These are phyloP conservation scores for Microcebus ravelobensis DNA, from an alignment of 2,113 vertebrate species.

Conservation along the genomic window DNA sequence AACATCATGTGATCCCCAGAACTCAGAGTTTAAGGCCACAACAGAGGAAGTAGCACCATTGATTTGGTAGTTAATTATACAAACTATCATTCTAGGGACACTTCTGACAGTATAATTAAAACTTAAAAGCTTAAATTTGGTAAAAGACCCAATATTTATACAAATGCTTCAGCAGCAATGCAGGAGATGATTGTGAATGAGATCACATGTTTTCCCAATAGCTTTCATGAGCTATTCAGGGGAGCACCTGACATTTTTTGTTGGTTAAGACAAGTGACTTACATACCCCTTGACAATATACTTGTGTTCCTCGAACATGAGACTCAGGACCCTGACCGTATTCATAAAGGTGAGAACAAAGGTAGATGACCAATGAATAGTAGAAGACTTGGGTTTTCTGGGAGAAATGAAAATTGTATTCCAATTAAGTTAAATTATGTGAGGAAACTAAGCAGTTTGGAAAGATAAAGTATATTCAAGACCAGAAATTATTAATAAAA, in stretches of 20 bases:
- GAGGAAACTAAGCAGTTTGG: not conserved
- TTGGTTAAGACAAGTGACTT: not conserved
- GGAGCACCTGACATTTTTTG: not conserved
- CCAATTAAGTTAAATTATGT: not conserved
- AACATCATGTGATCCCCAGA: not conserved
- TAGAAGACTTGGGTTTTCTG: not conserved
- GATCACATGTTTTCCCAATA: not conserved
- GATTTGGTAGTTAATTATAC: not conserved
- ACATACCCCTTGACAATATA: not conserved
- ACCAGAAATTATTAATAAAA: not conserved
- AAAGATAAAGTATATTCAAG: not conserved
- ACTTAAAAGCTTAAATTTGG: not conserved
- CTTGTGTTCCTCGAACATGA: not conserved
- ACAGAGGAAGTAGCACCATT: accelerated
- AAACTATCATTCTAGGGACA: not conserved
- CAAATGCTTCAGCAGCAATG: not conserved
- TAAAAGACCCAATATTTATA: not conserved
- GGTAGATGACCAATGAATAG: not conserved
- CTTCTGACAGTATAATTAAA: not conserved
- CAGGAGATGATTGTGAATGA: not conserved
- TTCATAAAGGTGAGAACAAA: not conserved
- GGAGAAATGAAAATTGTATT: not conserved
- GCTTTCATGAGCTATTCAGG: not conserved
- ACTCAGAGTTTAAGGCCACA: not conserved
- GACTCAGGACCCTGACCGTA: not conserved